These are phyloP conservation scores for Sparus aurata DNA, from an alignment of 2,797 vertebrate genomes.

Conservation along the genomic window DNA sequence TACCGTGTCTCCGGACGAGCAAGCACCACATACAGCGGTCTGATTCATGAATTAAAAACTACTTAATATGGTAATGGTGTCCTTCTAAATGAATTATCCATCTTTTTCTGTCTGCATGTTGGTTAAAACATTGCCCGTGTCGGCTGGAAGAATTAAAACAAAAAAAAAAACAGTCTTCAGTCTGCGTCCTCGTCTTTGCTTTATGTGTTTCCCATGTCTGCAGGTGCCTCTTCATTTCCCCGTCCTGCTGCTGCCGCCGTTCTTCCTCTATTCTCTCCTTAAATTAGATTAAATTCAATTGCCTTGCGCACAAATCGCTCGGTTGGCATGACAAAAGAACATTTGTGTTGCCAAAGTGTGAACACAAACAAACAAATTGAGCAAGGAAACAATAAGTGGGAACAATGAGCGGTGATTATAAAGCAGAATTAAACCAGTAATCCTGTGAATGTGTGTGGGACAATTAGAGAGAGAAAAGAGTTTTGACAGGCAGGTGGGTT, in stretches of 20 bases:
- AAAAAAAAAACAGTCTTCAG: constrained; percentile 41
- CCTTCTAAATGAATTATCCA: constrained; percentile 74
- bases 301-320: constrained; percentile 69
- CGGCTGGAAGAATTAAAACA: constrained; percentile 43
- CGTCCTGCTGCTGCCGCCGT: constrained; percentile 23
- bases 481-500: constrained; percentile 77
- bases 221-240: constrained; percentile 53
- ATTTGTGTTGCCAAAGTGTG: constrained; percentile 73
- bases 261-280: constrained; percentile 51
- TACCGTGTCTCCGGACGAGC: constrained; percentile 33
- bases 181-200: constrained; percentile 38
- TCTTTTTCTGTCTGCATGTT: constrained; percentile 56
- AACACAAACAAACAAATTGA: constrained; percentile 84
- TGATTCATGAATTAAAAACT: constrained; percentile 63
- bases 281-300: constrained; percentile 78
- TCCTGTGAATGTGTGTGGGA: constrained; percentile 64
- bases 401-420: constrained; percentile 80
- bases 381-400: constrained; percentile 78
- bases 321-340: constrained; percentile 79
- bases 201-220: constrained; percentile 35
- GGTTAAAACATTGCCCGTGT: constrained; percentile 42
- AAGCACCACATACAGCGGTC: constrained; percentile 20
- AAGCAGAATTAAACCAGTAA: constrained; percentile 79
- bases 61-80: constrained; percentile 75
- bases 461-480: constrained; percentile 75